A percentile compares a stretch with the other conserved stretches of the same genome.
Evolutionary conservation across 2,113 vertebrate genomes (phyloP).

Genomic region (Sapajus apella): DNA sequence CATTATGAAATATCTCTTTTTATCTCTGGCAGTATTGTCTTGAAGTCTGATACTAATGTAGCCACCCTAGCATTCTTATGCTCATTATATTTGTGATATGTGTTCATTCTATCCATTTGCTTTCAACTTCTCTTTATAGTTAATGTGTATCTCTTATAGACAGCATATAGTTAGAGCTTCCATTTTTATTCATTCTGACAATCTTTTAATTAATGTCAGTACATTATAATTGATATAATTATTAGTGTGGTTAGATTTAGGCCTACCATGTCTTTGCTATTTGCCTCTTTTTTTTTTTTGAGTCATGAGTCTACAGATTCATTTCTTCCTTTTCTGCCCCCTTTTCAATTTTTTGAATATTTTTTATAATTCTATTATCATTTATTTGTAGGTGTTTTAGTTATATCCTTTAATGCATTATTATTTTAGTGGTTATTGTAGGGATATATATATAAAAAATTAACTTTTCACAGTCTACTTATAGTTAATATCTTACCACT

Average conservation of each 20-base stretch:
- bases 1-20: neutral
- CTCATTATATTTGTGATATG: neutral
- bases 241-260: neutral
- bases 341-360: neutral
- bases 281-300: neutral
- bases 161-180: neutral
- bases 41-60: neutral
- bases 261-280: neutral
- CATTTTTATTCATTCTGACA: neutral
- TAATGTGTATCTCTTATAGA: neutral
- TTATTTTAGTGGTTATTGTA: neutral
- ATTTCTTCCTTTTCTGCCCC: neutral
- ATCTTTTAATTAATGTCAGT: neutral
- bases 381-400: neutral
- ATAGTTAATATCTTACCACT: neutral
- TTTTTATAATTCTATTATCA: neutral
- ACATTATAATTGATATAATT: neutral
- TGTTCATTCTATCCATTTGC: neutral
- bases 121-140: constrained; percentile 3
- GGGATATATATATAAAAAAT: neutral
- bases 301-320: no score
- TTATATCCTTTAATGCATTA: neutral
- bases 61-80: neutral
- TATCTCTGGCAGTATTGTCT: neutral
- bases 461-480: neutral